Evolutionary conservation across 2,113 vertebrate genomes (phyloP).

Genomic region (Pleuronectes platessa): DNA sequence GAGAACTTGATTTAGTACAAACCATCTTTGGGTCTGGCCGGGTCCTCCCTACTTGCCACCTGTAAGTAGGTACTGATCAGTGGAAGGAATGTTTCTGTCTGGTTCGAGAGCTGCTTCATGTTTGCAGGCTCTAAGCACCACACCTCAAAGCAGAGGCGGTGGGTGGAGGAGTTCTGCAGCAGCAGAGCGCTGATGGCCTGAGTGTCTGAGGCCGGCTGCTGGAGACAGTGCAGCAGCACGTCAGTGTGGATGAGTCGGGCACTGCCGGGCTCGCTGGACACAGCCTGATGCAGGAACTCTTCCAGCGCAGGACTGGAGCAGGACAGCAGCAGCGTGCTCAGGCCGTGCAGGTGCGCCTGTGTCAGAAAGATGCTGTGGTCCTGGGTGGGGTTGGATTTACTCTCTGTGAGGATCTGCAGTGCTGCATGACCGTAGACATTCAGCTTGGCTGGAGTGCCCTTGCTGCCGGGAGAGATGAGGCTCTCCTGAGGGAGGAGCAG

Average conservation of each 20-base stretch:
- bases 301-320: constrained; percentile 83
- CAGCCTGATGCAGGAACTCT: constrained; percentile 80
- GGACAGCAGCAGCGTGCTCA: constrained; percentile 83
- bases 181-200: constrained; percentile 79
- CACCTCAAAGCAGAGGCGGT: constrained; percentile 88
- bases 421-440: constrained; percentile 84
- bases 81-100: constrained; percentile 78
- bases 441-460: constrained; percentile 63
- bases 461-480: constrained; percentile 67
- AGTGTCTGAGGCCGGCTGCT: constrained; percentile 47
- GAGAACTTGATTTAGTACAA: constrained; percentile 11
- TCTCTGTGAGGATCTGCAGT: constrained; percentile 84
- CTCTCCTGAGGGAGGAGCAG: constrained; percentile 83
- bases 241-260: constrained; percentile 74
- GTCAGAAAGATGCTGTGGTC: constrained; percentile 74
- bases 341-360: constrained; percentile 81
- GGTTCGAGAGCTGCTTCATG: constrained; percentile 67
- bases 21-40: constrained; percentile 77
- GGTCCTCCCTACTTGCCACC: constrained; percentile 56
- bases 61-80: constrained; percentile 84
- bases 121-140: constrained; percentile 85
- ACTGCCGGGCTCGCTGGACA: constrained; percentile 81
- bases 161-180: constrained; percentile 84
- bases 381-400: constrained; percentile 54
- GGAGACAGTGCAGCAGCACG: constrained; percentile 87